phyloP scores from a whole-genome alignment of 2,888 invertebrate species.

The Phragmatobia fuliginosa region DNA sequence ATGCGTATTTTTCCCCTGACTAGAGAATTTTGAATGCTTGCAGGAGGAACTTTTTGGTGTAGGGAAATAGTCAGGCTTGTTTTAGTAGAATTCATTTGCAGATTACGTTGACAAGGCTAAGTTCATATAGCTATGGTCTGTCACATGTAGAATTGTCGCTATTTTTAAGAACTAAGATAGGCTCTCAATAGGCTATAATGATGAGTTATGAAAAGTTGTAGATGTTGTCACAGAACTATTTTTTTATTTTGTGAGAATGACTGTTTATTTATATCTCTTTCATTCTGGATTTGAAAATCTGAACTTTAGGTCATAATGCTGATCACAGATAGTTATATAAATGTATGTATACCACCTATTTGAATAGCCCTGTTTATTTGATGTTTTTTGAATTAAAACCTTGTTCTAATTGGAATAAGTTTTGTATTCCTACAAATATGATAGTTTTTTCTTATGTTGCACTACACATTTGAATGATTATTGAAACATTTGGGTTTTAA shows the following conservation, averaged over 20 bases:
- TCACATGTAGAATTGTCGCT: constrained; percentile 4
- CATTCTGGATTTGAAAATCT: not conserved
- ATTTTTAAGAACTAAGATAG: constrained; percentile 17
- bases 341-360: not conserved
- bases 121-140: not conserved
- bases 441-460: not conserved
- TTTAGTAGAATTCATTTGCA: constrained; percentile 4
- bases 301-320: not conserved
- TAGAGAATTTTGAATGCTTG: constrained; percentile 77
- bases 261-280: not conserved
- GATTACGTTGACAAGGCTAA: not conserved
- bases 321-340: not conserved
- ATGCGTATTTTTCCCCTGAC: constrained; percentile 79
- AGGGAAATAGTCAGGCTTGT: constrained; percentile 48
- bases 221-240: constrained; percentile 20
- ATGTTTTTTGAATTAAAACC: constrained; percentile 2
- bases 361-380: not conserved
- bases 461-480: too few relatives aligned
- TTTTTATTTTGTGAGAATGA: not conserved
- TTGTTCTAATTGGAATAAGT: not conserved
- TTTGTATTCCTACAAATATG: not conserved
- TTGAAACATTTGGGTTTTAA: too few relatives aligned
- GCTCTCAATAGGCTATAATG: constrained; percentile 20
- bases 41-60: constrained; percentile 42
- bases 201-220: constrained; percentile 7